A percentile compares a stretch with the other conserved stretches of the same genome.
These are phyloP conservation scores for Nomada ferruginata DNA, from an alignment of 2,888 invertebrate genomes.

Conservation along the genomic window DNA sequence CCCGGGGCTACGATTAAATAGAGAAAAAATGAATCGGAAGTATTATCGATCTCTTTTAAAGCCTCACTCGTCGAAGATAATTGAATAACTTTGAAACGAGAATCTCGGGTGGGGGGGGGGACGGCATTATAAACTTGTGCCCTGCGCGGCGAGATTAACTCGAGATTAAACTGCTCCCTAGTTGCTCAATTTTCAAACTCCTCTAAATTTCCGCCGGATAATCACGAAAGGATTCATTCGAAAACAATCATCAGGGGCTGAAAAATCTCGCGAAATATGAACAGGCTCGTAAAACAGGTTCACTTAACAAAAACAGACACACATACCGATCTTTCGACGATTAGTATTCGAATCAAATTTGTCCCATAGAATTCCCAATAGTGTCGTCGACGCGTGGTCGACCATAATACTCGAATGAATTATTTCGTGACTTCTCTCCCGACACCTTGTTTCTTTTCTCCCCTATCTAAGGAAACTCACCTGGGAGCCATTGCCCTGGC, in stretches of 20 bases:
- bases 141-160: constrained; percentile 6
- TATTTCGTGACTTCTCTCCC: constrained; percentile 25
- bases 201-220: background rate
- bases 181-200: background rate
- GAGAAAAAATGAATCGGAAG: background rate
- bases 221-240: background rate
- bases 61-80: background rate
- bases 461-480: constrained; percentile 63
- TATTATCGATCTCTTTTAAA: background rate
- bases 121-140: constrained; percentile 2
- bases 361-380: constrained; percentile 10
- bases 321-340: background rate
- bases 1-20: background rate
- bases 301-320: too few relatives aligned
- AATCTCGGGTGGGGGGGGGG: too few relatives aligned
- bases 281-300: too few relatives aligned
- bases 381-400: constrained; percentile 32
- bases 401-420: constrained; percentile 31
- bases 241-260: too few relatives aligned
- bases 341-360: background rate
- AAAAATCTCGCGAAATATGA: too few relatives aligned
- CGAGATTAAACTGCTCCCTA: constrained; percentile 1
- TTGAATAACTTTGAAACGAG: constrained; percentile 13
- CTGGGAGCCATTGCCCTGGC: constrained; percentile 80
- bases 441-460: background rate